Conservation (phyloP, 1,140 invertebrate genomes). For the Drosophila carrolli region DNA sequence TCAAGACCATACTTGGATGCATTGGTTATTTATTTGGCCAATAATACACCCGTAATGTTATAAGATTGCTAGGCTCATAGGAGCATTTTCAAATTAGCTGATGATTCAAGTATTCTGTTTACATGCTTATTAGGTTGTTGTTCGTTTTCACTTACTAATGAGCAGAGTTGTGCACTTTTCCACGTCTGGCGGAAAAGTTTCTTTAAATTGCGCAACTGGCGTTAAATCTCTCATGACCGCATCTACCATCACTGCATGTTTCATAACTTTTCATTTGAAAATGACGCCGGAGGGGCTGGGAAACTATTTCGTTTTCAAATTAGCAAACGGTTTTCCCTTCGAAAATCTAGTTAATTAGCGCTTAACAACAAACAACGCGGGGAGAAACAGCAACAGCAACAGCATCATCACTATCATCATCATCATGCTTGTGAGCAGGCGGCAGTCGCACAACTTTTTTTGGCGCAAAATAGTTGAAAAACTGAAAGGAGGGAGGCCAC, state of each 20-base stretch:
- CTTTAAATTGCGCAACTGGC: slow-evolving; percentile 20
- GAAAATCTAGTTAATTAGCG: slow-evolving; percentile 72
- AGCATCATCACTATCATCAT: slow-evolving; percentile 17
- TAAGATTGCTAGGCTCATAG: too few relatives aligned
- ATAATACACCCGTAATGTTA: too few relatives aligned
- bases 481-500: slow-evolving; percentile 12
- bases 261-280: slow-evolving; percentile 54
- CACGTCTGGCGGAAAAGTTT: slow-evolving; percentile 7
- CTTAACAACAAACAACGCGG: slow-evolving; percentile 50
- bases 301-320: slow-evolving; percentile 65
- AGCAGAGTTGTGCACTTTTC: slow-evolving; percentile 6
- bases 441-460: slow-evolving; percentile 41
- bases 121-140: background rate
- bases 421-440: slow-evolving; percentile 7
- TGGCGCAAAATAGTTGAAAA: slow-evolving; percentile 47
- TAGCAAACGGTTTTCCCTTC: slow-evolving; percentile 58
- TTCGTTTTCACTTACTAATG: slow-evolving; percentile 1
- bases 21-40: too few relatives aligned
- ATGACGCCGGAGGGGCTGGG: slow-evolving; percentile 25
- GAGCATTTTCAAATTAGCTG: background rate
- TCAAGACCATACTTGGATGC: too few relatives aligned
- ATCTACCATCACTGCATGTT: slow-evolving; percentile 32
- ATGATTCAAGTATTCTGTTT: background rate
- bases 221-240: slow-evolving; percentile 21
- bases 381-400: slow-evolving; percentile 24